Percentiles rank a stretch among this genome's conserved stretches.
Conservation (phyloP, 2,797 vertebrate genomes). For the Synaphobranchus kaupii region DNA sequence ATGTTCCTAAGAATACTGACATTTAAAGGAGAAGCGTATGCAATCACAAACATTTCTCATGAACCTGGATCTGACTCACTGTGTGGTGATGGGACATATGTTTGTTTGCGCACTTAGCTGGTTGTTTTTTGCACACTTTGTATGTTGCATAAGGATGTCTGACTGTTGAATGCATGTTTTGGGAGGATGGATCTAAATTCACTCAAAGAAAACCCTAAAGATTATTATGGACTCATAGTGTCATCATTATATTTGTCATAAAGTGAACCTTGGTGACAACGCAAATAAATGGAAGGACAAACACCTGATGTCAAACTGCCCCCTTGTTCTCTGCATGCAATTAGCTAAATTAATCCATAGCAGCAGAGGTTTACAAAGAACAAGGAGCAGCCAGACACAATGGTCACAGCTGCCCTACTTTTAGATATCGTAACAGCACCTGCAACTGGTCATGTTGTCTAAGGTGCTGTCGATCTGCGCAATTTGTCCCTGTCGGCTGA, state of each 20-base stretch:
- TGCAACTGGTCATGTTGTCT: background rate
- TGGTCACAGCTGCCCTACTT: background rate
- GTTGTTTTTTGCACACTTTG: background rate
- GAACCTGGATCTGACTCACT: background rate
- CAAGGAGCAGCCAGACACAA: background rate
- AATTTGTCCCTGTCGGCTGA: background rate
- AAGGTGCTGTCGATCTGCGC: constrained; percentile 23
- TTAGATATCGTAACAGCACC: background rate
- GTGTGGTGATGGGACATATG: background rate
- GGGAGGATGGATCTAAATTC: background rate
- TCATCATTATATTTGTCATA: background rate
- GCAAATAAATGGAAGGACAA: background rate
- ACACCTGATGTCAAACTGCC: background rate
- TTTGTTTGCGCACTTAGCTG: background rate
- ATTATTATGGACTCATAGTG: background rate
- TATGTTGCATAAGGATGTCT: background rate
- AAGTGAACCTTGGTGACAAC: background rate
- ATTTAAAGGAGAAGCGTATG: background rate
- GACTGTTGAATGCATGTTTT: background rate
- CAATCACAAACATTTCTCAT: constrained; percentile 24
- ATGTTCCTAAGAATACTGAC: constrained; percentile 21
- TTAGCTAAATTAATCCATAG: background rate
- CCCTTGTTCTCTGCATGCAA: background rate
- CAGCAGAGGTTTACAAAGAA: background rate
- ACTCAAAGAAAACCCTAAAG: too few relatives aligned